Conservation (phyloP, 2,888 invertebrate species). For the Phyllotreta striolata region DNA sequence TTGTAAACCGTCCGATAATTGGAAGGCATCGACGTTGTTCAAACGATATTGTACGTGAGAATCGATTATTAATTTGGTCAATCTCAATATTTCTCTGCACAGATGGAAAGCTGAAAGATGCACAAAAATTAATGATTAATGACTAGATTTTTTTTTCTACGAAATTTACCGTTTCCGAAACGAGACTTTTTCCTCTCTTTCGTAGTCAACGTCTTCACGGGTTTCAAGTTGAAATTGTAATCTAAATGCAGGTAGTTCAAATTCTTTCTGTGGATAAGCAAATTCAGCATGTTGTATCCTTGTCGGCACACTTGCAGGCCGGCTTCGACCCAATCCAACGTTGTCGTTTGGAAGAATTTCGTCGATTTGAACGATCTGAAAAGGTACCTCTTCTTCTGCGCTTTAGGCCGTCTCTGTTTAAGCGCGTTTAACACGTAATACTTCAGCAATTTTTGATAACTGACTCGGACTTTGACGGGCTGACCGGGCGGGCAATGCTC, state of each 20-base stretch:
- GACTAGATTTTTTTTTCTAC: background rate
- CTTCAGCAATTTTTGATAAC: constrained; percentile 98
- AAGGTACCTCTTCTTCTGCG: constrained; percentile 97
- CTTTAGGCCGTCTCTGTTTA: constrained; percentile 97
- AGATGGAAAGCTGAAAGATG: constrained; percentile 88
- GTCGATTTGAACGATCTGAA: constrained; percentile 99
- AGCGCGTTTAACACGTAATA: constrained; percentile 98
- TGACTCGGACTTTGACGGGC: constrained; percentile 98
- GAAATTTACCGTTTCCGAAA: constrained; percentile 84
- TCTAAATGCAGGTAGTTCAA: constrained; percentile 99
- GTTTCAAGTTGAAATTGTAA: constrained; percentile 99
- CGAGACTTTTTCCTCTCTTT: constrained; percentile 99
- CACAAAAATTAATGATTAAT: background rate
- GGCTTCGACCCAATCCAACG: constrained; percentile 99
- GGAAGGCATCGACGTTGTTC: constrained; percentile 99
- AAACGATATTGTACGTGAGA: constrained; percentile 99
- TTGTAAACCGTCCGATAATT: constrained; percentile 96
- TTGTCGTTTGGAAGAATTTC: constrained; percentile 99
- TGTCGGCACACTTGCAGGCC: constrained; percentile 98
- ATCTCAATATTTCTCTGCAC: constrained; percentile 97
- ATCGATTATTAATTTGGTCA: constrained; percentile 98
- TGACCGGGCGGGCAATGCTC: constrained; percentile 94
- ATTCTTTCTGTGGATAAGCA: constrained; percentile 98
- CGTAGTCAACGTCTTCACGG: constrained; percentile 98
- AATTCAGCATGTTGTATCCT: constrained; percentile 99